Evolutionary conservation across 1,140 invertebrate species (phyloP), one percentile per base, ranked within the genome.

Genomic region (Sarcophaga bullata): DNA sequence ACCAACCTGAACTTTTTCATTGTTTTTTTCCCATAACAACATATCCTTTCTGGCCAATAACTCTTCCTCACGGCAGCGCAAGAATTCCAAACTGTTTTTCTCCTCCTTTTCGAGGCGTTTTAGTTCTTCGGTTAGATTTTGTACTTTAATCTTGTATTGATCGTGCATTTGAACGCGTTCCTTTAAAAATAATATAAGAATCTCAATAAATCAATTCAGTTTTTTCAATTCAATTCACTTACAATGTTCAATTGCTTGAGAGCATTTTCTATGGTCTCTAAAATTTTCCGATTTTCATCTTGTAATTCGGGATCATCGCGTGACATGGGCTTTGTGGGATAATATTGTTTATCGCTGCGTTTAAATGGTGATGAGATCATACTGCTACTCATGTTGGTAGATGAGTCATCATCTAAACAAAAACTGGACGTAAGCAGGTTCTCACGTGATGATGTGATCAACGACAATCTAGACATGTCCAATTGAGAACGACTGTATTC

Each of bases 401-500:
- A 50, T 54, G 83, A 83, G 82, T 90, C 89, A 25, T 89, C 88
- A 10, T 90, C 89, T 52, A 85, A 54, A 80, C 86, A 86, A n/a
- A 85, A 85, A 84, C 86, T 89, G 73, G 86, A 87, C 0, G 85
- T 84, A 0, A 87, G 82, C 52, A 90, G 73, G 90, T 95, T 95
- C 88, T 96, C 95, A 76, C 92, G 93, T 78, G 95, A 96, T 25
- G 93, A 93, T n/a, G 95, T 95, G 9, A 97, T 92, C 54, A 97
- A 91, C 19, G 96, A 97, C n/a, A 96, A 91, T 37, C 96, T 92
- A 19, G 95, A 96, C 68, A 97, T 92, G 91, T 95, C 95, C 88
- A 94, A 92, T 85, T 93, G 92, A 37, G 93, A 93, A 9, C 93
- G 92, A 84, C 92, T 93, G 92, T 86, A 94, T 93, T 88, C 94